Percentiles rank a stretch among this genome's conserved stretches.
These are phyloP conservation scores for Mesorhabditis spiculigera DNA, from an alignment of 2,888 invertebrate genomes.

Conservation along the genomic window DNA sequence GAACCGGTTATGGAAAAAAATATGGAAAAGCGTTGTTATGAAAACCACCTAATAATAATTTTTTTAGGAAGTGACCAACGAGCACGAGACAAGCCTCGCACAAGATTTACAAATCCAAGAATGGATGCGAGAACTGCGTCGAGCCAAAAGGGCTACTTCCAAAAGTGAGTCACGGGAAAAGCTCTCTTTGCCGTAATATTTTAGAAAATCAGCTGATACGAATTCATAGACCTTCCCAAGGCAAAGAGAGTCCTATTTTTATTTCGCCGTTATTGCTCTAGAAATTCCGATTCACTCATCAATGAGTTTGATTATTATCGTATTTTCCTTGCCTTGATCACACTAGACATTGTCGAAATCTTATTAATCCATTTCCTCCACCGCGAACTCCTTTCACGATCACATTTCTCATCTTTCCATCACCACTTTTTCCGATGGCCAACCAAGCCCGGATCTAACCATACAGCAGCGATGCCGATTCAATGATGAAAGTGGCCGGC, in stretches of 20 bases:
- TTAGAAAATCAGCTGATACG: background rate
- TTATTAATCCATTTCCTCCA: too few species aligned
- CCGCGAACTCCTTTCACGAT: too few species aligned
- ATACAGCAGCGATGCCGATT: background rate
- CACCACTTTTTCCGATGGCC: too few species aligned
- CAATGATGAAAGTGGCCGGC: background rate
- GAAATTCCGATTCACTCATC: too few species aligned
- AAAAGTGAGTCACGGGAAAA: conserved; percentile 34
- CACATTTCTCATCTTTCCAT: too few species aligned
- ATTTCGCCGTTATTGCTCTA: too few species aligned
- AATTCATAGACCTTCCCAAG: background rate
- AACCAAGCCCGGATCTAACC: background rate
- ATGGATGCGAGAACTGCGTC: conserved; percentile 49
- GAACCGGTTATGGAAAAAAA: too few species aligned
- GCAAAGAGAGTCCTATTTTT: too few species aligned
- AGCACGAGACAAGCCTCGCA: background rate
- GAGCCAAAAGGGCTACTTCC: conserved; percentile 45
- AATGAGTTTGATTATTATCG: too few species aligned
- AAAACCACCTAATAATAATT: background rate
- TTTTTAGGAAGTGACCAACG: background rate
- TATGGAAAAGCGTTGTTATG: too few species aligned
- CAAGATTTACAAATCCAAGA: conserved; percentile 47
- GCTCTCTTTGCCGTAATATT: background rate
- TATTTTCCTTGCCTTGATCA: too few species aligned
- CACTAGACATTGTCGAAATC: too few species aligned